A percentile compares a stretch with the other conserved stretches of the same genome.
Evolutionary conservation across 2,797 vertebrate genomes (phyloP).

Genomic region (Coracias cyanogaster): DNA sequence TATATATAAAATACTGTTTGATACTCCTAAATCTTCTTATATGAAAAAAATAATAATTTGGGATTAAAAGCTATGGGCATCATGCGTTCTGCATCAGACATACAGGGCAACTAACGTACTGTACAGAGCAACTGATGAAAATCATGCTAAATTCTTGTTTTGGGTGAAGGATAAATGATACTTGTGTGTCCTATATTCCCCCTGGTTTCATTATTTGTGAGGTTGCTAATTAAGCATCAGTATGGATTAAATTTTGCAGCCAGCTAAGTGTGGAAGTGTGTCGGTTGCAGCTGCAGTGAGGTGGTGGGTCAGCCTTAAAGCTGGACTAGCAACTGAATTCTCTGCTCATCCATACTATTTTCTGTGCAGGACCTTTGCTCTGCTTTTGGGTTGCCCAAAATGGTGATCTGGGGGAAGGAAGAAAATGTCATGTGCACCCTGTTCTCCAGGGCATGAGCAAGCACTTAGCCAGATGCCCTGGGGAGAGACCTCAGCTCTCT

Average conservation of each 20-base stretch:
- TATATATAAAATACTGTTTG: neutral
- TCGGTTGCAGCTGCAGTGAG: neutral
- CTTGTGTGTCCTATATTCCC: neutral
- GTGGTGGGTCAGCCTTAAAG: neutral
- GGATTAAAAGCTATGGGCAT: neutral
- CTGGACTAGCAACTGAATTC: neutral
- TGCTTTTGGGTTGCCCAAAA: neutral
- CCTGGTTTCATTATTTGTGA: neutral
- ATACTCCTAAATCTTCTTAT: neutral
- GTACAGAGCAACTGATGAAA: neutral
- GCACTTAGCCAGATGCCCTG: neutral
- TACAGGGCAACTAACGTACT: neutral
- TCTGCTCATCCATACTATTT: neutral
- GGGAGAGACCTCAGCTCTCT: neutral
- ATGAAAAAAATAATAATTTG: neutral
- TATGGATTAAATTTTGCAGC: neutral
- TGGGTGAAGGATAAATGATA: neutral
- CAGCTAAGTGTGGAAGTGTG: neutral
- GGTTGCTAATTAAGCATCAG: neutral
- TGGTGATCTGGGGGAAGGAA: neutral
- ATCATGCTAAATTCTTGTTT: neutral
- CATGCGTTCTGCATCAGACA: neutral
- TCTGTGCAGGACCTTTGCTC: neutral
- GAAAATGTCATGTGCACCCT: accelerated
- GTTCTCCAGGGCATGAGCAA: neutral